phyloP scores from a whole-genome alignment of 2,888 invertebrate genomes.

The Nudaria mundana region DNA sequence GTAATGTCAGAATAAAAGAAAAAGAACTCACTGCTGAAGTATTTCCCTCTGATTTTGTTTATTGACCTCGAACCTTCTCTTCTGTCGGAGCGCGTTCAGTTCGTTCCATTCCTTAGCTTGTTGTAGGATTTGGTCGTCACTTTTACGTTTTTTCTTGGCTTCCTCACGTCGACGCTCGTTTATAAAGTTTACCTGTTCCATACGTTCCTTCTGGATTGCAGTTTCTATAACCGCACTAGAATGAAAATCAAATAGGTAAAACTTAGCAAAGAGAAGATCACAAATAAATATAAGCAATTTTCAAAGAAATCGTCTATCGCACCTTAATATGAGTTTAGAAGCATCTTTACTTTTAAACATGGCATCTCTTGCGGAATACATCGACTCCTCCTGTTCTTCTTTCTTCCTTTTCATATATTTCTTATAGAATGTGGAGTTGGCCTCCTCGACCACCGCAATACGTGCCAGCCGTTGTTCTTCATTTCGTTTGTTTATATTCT shows the following conservation, averaged over 20 bases:
- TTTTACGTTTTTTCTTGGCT: constrained; percentile 42
- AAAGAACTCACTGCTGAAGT: constrained; percentile 55
- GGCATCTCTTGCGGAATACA: constrained; percentile 64
- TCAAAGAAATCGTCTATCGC: too few relatives aligned
- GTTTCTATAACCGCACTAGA: constrained; percentile 70
- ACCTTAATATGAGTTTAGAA: constrained; percentile 68
- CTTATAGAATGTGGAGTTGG: constrained; percentile 64
- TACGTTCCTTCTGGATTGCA: constrained; percentile 62
- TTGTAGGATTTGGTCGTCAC: constrained; percentile 53
- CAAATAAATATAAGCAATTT: not conserved
- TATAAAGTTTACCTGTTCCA: constrained; percentile 62
- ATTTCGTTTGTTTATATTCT: constrained; percentile 73
- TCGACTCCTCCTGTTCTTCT: constrained; percentile 56
- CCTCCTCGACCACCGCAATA: constrained; percentile 52
- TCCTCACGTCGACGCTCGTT: constrained; percentile 48
- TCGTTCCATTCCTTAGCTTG: constrained; percentile 63
- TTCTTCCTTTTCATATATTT: constrained; percentile 53
- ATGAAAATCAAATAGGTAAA: not conserved
- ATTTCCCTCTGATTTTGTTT: constrained; percentile 64
- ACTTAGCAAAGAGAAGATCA: not conserved
- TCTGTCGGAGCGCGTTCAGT: constrained; percentile 39
- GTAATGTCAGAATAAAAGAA: not conserved
- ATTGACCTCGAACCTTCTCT: constrained; percentile 52
- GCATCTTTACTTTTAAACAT: constrained; percentile 73
- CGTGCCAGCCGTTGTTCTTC: constrained; percentile 64